These are phyloP conservation scores for Mobula birostris DNA, from an alignment of 2,113 vertebrate species.

Conservation along the genomic window DNA sequence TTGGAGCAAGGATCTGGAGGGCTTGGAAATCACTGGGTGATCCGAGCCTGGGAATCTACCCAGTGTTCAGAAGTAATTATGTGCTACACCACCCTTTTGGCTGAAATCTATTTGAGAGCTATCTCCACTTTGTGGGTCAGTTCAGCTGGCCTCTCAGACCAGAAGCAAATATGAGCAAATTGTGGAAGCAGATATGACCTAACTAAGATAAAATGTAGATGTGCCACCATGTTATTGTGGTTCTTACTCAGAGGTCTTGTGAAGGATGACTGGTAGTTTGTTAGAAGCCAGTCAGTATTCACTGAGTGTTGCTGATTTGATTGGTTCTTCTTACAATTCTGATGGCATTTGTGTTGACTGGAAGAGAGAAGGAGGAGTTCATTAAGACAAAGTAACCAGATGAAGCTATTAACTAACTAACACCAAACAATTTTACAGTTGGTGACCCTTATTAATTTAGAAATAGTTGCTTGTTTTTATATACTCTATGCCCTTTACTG, in stretches of 20 bases:
- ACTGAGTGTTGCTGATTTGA: background rate
- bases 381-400: background rate
- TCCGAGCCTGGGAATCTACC: background rate
- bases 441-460: background rate
- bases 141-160: background rate
- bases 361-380: background rate
- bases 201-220: background rate
- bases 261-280: slow-evolving; percentile 38
- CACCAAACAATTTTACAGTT: background rate
- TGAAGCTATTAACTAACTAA: background rate
- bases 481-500: background rate
- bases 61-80: background rate
- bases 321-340: background rate
- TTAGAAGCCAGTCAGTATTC: background rate
- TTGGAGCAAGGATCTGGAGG: background rate
- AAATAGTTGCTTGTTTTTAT: background rate
- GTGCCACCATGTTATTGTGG: background rate
- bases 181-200: background rate
- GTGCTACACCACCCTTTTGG: background rate
- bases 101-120: background rate
- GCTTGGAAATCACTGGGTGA: background rate
- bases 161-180: background rate
- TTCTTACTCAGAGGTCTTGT: slow-evolving; percentile 40
- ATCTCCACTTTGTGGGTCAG: background rate
- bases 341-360: slow-evolving; percentile 42